Conservation (phyloP, 2,113 vertebrate genomes). For the Nerophis lumbriciformis region DNA sequence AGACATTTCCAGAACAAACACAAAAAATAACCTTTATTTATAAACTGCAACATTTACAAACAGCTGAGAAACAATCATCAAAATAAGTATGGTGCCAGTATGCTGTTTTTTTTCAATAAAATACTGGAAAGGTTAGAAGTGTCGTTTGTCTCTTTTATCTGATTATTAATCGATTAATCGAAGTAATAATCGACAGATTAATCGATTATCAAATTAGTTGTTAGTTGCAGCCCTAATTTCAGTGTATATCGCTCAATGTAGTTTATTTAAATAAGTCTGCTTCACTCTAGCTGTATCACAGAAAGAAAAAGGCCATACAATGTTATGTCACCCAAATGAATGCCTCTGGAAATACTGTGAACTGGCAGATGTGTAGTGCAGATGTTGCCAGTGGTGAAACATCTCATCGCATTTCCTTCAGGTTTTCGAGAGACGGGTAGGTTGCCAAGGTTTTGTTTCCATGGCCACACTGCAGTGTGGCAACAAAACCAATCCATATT, state of each 20-base stretch:
- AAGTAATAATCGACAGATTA: too few relatives aligned
- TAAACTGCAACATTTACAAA: too few relatives aligned
- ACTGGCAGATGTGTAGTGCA: conserved; percentile 30
- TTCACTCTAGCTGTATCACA: conserved; percentile 17
- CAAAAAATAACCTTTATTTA: too few relatives aligned
- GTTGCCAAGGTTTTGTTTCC: conserved; percentile 68
- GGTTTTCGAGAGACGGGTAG: conserved; percentile 52
- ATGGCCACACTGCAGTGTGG: conserved; percentile 62
- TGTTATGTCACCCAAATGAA: conserved; percentile 8
- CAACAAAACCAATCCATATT: conserved; percentile 53
- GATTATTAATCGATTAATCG: too few relatives aligned
- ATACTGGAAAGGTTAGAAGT: too few relatives aligned
- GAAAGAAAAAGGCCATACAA: conserved; percentile 7
- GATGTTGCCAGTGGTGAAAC: conserved; percentile 42
- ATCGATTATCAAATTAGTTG: too few relatives aligned
- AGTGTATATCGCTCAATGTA: neutral
- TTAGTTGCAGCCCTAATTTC: too few relatives aligned
- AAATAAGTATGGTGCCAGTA: too few relatives aligned
- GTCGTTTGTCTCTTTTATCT: too few relatives aligned
- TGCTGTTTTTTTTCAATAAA: too few relatives aligned
- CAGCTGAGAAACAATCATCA: too few relatives aligned
- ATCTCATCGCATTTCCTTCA: conserved; percentile 32
- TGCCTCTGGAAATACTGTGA: neutral
- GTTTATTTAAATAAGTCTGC: neutral
- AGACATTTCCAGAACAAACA: too few relatives aligned